Evolutionary conservation across 2,113 vertebrate genomes (phyloP).

Genomic region (Oplegnathus fasciatus): DNA sequence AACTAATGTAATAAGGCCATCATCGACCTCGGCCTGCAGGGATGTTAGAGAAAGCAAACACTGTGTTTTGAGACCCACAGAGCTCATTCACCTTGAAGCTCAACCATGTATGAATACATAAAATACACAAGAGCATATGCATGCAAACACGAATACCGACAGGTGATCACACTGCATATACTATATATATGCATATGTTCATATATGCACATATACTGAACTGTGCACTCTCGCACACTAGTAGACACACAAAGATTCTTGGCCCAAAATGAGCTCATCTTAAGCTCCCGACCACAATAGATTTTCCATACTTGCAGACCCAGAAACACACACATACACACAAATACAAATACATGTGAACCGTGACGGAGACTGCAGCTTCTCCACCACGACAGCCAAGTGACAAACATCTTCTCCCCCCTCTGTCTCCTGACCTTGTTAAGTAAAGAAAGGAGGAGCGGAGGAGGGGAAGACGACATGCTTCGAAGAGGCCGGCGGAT

Average conservation of each 20-base stretch:
- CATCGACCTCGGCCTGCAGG: not conserved
- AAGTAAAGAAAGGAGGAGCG: constrained; percentile 68
- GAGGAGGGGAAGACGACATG: constrained; percentile 30
- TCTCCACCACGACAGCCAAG: constrained; percentile 35
- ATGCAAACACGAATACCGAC: not conserved
- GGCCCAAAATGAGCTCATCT: constrained; percentile 38
- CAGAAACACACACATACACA: constrained; percentile 11
- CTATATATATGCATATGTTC: too few relatives aligned
- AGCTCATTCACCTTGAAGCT: constrained; percentile 13
- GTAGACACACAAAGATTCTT: constrained; percentile 15
- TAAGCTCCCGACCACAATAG: constrained; percentile 33
- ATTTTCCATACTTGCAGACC: constrained; percentile 50
- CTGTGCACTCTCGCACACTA: not conserved
- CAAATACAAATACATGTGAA: constrained; percentile 21
- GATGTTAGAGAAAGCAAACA: constrained; percentile 5
- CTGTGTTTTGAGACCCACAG: not conserved
- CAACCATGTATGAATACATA: not conserved
- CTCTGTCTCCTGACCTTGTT: constrained; percentile 74
- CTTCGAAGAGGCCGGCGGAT: constrained; percentile 30
- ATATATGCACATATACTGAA: not conserved
- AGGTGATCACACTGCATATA: constrained; percentile 1
- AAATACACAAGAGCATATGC: not conserved
- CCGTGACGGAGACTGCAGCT: constrained; percentile 35
- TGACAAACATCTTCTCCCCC: constrained; percentile 64
- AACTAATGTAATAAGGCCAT: constrained; percentile 10